Conservation (phyloP, 2,888 invertebrate genomes). For the Caenorhabditis doughertyi region DNA sequence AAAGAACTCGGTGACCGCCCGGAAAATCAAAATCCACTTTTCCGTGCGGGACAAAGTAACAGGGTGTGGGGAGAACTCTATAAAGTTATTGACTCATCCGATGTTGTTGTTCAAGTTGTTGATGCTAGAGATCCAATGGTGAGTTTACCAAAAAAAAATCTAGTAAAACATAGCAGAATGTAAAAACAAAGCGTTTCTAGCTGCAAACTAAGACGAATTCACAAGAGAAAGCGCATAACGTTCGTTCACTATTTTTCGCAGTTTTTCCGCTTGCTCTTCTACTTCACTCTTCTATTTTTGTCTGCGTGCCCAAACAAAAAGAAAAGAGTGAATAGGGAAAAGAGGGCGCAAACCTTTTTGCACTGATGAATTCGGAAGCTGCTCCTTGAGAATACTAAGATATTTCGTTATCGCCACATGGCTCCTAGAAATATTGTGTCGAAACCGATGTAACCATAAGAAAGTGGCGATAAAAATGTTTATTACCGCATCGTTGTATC, state of each 20-base stretch:
- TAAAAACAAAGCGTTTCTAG: constrained; percentile 22
- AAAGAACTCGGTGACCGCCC: constrained; percentile 88
- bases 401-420: constrained; percentile 1
- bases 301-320: not conserved
- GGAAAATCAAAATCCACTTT: constrained; percentile 93
- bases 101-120: constrained; percentile 95
- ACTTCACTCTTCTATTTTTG: constrained; percentile 28
- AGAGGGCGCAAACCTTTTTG: constrained; percentile 9
- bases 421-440: constrained; percentile 1
- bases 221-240: constrained; percentile 36
- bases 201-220: constrained; percentile 30
- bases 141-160: constrained; percentile 84
- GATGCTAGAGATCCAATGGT: constrained; percentile 98
- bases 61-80: constrained; percentile 99
- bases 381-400: not conserved
- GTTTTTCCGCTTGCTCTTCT: constrained; percentile 29
- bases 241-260: constrained; percentile 25
- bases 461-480: constrained; percentile 12
- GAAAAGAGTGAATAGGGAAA: not conserved
- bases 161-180: not conserved
- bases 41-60: constrained; percentile 95
- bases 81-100: constrained; percentile 97
- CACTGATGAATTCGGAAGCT: constrained; percentile 33
- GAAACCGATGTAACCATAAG: not conserved
- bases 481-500: constrained; percentile 1